Conservation (phyloP, 2,797 vertebrate genomes). For the Epinephelus coioides region DNA sequence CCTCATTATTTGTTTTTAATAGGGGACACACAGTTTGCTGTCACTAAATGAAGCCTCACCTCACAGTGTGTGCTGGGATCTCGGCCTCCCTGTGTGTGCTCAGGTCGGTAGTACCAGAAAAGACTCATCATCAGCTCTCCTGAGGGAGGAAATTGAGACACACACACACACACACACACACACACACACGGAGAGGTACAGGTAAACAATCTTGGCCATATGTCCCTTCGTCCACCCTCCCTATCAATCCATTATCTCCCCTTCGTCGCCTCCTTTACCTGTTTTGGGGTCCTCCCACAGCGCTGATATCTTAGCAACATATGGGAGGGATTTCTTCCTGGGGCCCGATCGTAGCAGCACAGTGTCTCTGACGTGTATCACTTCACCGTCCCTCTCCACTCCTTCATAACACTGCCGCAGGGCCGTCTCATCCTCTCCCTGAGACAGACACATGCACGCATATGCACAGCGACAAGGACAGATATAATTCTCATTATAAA, state of each 20-base stretch:
- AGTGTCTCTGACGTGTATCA: slow-evolving; percentile 94
- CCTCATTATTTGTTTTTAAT: background rate
- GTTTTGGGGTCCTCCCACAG: slow-evolving; percentile 98
- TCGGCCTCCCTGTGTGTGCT: slow-evolving; percentile 98
- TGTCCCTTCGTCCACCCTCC: slow-evolving; percentile 6
- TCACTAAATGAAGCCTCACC: slow-evolving; percentile 85
- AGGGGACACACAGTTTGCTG: slow-evolving; percentile 1
- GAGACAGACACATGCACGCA: slow-evolving; percentile 22
- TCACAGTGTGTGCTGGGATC: slow-evolving; percentile 96
- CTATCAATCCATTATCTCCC: background rate
- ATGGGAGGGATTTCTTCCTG: slow-evolving; percentile 97
- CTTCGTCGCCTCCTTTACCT: slow-evolving; percentile 81
- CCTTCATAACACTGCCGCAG: slow-evolving; percentile 97
- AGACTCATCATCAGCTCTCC: slow-evolving; percentile 99
- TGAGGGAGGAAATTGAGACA: slow-evolving; percentile 68
- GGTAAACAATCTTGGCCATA: slow-evolving; percentile 41
- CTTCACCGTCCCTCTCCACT: slow-evolving; percentile 95
- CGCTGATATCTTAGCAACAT: slow-evolving; percentile 97
- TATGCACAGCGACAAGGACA: slow-evolving; percentile 18
- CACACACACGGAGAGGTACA: slow-evolving; percentile 12
- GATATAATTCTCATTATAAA: slow-evolving; percentile 73
- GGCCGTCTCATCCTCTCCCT: slow-evolving; percentile 96
- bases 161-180: slow-evolving; percentile 41
- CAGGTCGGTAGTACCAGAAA: slow-evolving; percentile 99
- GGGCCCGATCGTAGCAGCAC: slow-evolving; percentile 97